Percentiles rank a stretch among this genome's conserved stretches.
These are phyloP conservation scores for Diplazon laetatorius DNA, from an alignment of 2,888 invertebrate genomes.

Conservation along the genomic window DNA sequence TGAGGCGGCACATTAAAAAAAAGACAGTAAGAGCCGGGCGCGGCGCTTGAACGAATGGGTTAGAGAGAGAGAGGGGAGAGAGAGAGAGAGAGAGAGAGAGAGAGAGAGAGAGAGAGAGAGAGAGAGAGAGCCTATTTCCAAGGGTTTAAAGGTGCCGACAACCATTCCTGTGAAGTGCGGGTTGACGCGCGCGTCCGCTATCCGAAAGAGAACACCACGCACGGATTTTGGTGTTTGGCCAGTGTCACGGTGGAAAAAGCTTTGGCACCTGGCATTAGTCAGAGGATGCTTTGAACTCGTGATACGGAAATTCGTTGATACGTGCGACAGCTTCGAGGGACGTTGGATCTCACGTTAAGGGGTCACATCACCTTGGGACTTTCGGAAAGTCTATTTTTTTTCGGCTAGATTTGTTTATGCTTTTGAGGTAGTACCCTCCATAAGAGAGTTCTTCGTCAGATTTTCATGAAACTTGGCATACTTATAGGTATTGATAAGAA, in stretches of 20 bases:
- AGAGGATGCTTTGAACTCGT: slow-evolving; percentile 67
- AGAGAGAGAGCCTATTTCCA: slow-evolving; percentile 62
- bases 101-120: slow-evolving; percentile 45
- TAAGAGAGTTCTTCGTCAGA: too few species aligned
- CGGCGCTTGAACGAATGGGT: slow-evolving; percentile 42
- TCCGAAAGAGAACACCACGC: slow-evolving; percentile 62
- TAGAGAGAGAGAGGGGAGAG: slow-evolving; percentile 17
- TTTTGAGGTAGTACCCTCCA: too few species aligned
- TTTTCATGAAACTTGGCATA: too few species aligned
- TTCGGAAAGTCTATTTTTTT: too few species aligned
- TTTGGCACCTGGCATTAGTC: slow-evolving; percentile 71
- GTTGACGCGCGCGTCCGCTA: slow-evolving; percentile 57
- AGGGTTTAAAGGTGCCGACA: slow-evolving; percentile 73
- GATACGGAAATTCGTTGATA: neutral
- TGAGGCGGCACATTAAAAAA: slow-evolving; percentile 71
- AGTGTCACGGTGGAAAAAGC: slow-evolving; percentile 71
- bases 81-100: slow-evolving; percentile 14
- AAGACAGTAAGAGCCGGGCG: slow-evolving; percentile 59
- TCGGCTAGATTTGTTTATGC: too few species aligned
- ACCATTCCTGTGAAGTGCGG: slow-evolving; percentile 67
- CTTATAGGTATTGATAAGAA: too few species aligned
- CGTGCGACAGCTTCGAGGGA: neutral
- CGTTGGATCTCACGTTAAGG: too few species aligned
- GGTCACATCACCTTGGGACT: too few species aligned
- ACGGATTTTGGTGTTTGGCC: slow-evolving; percentile 70